Conservation (phyloP, 2,888 invertebrate species). For the Oasisia sp. region DNA sequence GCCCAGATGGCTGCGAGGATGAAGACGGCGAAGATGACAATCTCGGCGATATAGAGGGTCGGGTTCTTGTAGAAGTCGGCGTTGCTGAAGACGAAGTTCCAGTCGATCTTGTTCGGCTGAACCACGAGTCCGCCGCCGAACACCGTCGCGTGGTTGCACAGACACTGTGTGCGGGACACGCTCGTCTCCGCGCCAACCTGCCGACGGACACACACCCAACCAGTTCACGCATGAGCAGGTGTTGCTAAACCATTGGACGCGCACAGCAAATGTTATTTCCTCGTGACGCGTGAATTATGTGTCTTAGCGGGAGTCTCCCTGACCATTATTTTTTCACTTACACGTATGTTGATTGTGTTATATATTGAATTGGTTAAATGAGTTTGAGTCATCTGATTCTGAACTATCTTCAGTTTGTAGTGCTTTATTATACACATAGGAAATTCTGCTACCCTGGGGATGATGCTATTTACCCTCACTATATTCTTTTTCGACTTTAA, state of each 20-base stretch:
- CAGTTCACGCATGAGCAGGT: background rate
- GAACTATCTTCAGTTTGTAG: too few species aligned
- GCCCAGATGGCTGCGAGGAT: slow-evolving; percentile 66
- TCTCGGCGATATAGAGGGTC: slow-evolving; percentile 67
- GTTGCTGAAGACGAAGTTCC: slow-evolving; percentile 67
- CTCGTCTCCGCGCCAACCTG: slow-evolving; percentile 44
- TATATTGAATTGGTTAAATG: too few species aligned
- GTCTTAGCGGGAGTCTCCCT: too few species aligned
- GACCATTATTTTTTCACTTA: too few species aligned
- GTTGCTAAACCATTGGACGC: background rate
- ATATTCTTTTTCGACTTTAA: too few species aligned
- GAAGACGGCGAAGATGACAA: slow-evolving; percentile 62
- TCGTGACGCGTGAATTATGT: background rate
- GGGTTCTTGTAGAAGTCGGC: slow-evolving; percentile 66
- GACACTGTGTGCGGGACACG: slow-evolving; percentile 47
- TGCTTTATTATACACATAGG: too few species aligned
- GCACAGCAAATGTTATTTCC: background rate
- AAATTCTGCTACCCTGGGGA: too few species aligned
- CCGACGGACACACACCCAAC: background rate
- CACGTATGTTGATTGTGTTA: too few species aligned
- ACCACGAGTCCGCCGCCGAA: slow-evolving; percentile 68
- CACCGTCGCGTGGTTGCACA: slow-evolving; percentile 65
- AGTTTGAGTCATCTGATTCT: too few species aligned
- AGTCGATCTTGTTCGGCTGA: slow-evolving; percentile 68
- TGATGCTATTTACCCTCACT: too few species aligned